Percentiles rank a stretch among this genome's conserved stretches.
phyloP scores from a whole-genome alignment of 2,888 invertebrate species.

The Panorpa germanica region DNA sequence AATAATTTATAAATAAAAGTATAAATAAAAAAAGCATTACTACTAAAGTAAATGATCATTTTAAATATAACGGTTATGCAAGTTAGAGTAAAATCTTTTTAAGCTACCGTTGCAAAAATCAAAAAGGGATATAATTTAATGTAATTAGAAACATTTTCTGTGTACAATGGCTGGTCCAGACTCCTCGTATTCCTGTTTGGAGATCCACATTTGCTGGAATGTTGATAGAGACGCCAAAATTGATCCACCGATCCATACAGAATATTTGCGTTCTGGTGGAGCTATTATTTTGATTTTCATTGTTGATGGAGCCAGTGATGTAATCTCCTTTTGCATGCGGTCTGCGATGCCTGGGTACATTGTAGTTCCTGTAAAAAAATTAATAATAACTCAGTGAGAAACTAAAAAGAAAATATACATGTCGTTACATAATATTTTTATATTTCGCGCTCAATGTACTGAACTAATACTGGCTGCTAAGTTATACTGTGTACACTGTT shows the following conservation, averaged over 20 bases:
- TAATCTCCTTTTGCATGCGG: conserved; percentile 39
- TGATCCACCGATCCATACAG: conserved; percentile 41
- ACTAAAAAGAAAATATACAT: too few relatives aligned
- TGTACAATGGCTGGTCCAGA: conserved; percentile 32
- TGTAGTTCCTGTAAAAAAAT: conserved; percentile 18
- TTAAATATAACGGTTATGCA: too few relatives aligned
- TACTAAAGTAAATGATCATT: too few relatives aligned
- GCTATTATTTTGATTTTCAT: conserved; percentile 52
- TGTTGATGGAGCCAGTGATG: conserved; percentile 38
- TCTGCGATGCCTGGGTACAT: conserved; percentile 31
- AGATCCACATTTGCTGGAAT: conserved; percentile 44
- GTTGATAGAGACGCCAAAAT: conserved; percentile 38
- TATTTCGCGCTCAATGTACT: too few relatives aligned
- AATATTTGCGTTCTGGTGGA: conserved; percentile 40
- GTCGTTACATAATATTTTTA: too few relatives aligned
- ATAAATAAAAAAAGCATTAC: too few relatives aligned
- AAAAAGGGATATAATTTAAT: too few relatives aligned
- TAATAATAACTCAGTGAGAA: background rate
- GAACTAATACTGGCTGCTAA: too few relatives aligned
- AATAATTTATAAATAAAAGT: too few relatives aligned
- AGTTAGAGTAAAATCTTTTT: too few relatives aligned
- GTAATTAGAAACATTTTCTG: conserved; percentile 31
- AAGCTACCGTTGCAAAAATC: too few relatives aligned
- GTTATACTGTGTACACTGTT: too few relatives aligned
- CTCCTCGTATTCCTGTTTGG: conserved; percentile 38